phyloP scores from a whole-genome alignment of 2,113 vertebrate species.

The Ellobius talpinus region DNA sequence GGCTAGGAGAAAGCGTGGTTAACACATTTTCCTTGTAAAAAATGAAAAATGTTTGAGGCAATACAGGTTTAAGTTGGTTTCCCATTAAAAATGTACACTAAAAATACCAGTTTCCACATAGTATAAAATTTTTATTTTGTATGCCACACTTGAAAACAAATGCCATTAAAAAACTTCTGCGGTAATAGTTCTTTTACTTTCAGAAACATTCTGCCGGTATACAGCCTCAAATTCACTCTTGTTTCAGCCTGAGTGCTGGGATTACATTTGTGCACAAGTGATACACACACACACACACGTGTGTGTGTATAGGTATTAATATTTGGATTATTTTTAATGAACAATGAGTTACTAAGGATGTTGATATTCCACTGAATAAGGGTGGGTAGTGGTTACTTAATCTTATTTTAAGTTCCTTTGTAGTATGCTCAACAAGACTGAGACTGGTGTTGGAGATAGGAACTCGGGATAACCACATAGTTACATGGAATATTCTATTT shows the following conservation, averaged over 20 bases:
- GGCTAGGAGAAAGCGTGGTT: background rate
- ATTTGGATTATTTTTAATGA: background rate
- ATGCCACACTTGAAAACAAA: background rate
- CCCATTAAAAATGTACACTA: background rate
- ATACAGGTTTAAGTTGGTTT: background rate
- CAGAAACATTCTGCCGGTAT: background rate
- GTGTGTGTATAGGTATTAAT: background rate
- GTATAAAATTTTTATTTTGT: background rate
- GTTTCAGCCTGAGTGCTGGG: background rate
- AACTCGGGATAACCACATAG: background rate
- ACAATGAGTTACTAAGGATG: background rate
- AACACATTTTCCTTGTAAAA: background rate
- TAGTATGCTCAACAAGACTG: background rate
- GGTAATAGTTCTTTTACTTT: background rate
- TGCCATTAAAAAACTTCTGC: background rate
- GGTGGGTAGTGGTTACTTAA: background rate
- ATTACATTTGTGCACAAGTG: background rate
- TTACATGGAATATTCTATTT: background rate
- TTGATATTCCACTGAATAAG: background rate
- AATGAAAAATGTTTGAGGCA: background rate
- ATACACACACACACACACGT: rapidly evolving
- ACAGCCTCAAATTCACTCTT: background rate
- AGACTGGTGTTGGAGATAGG: background rate
- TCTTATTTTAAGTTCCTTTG: background rate
- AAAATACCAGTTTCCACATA: background rate